A percentile compares a stretch with the other conserved stretches of the same genome.
These are phyloP conservation scores for Hanleya hanleyi DNA, from an alignment of 2,888 invertebrate species.

Conservation along the genomic window DNA sequence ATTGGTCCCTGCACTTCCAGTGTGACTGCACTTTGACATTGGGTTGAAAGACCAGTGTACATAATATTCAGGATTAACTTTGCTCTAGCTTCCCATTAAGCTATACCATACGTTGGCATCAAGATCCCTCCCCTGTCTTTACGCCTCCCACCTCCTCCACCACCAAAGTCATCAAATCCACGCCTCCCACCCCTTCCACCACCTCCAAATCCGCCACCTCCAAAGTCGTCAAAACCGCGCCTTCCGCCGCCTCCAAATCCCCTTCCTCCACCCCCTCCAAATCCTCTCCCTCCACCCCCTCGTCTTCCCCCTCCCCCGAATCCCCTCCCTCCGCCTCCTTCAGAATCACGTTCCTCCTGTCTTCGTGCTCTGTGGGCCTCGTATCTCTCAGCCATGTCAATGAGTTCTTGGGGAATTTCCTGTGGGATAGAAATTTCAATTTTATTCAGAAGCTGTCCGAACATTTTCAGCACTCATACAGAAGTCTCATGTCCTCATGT, in stretches of 20 bases:
- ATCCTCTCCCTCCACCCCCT: slow-evolving; percentile 38
- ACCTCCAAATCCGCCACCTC: slow-evolving; percentile 67
- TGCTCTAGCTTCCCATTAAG: slow-evolving; percentile 25
- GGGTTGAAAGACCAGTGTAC: too few species aligned
- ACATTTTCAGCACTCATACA: too few species aligned
- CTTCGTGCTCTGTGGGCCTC: slow-evolving; percentile 72
- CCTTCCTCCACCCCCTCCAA: slow-evolving; percentile 48
- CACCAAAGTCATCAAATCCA: too few species aligned
- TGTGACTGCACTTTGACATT: too few species aligned
- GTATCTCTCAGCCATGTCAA: slow-evolving; percentile 84
- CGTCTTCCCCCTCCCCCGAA: slow-evolving; percentile 41
- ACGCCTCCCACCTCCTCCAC: slow-evolving; percentile 40
- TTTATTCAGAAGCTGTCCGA: too few species aligned
- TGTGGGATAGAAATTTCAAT: slow-evolving; percentile 71
- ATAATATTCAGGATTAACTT: too few species aligned
- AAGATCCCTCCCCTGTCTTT: slow-evolving; percentile 36
- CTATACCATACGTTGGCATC: slow-evolving; percentile 39
- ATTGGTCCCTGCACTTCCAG: too few species aligned
- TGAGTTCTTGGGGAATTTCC: slow-evolving; percentile 84
- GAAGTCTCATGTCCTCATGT: too few species aligned
- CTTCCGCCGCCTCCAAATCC: slow-evolving; percentile 66
- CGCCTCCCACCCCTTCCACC: slow-evolving; percentile 32
- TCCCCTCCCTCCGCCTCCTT: slow-evolving; percentile 70
- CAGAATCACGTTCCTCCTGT: slow-evolving; percentile 69
- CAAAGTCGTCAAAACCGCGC: slow-evolving; percentile 72